Percentiles rank a stretch among this genome's conserved stretches.
Evolutionary conservation across 1,140 invertebrate genomes (phyloP).

Genomic region (Philotrypesis tridentata): DNA sequence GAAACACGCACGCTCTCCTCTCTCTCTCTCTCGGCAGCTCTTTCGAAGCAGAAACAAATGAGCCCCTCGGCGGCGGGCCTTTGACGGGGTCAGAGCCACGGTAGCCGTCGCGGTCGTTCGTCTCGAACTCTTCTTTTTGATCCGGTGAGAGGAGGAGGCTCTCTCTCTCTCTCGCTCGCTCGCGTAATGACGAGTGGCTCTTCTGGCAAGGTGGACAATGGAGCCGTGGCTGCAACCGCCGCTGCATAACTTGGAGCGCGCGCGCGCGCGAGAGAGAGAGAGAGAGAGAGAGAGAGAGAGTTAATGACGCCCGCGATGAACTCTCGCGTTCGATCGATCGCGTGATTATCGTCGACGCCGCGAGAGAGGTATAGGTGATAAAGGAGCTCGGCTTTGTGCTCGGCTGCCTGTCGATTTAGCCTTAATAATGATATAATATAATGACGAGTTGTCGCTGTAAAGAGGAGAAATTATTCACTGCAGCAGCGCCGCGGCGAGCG

Average conservation of each 20-base stretch:
- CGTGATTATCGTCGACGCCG: constrained; percentile 55
- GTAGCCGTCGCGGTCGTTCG: constrained; percentile 63
- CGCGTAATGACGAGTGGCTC: constrained; percentile 60
- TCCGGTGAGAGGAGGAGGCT: no score
- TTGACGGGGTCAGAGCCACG: constrained; percentile 64
- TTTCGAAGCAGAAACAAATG: constrained; percentile 63
- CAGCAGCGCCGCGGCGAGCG: no score
- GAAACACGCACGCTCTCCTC: background rate
- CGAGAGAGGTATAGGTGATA: background rate
- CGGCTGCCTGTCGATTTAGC: constrained; percentile 36
- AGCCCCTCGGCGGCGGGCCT: constrained; percentile 60
- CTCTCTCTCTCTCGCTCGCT: constrained; percentile 8
- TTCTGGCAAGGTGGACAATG: constrained; percentile 63
- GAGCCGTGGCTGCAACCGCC: no score
- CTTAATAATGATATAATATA: constrained; percentile 44
- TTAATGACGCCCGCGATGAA: constrained; percentile 60
- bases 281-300: no score
- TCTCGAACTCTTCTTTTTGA: constrained; percentile 54
- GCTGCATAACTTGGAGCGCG: constrained; percentile 37
- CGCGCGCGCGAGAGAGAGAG: no score
- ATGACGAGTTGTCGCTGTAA: constrained; percentile 35
- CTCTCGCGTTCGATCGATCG: constrained; percentile 58
- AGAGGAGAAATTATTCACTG: constrained; percentile 26
- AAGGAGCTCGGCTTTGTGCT: constrained; percentile 23
- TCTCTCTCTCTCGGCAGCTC: no score